phyloP scores from a whole-genome alignment of 2,113 vertebrate species.

The Turnix velox region DNA sequence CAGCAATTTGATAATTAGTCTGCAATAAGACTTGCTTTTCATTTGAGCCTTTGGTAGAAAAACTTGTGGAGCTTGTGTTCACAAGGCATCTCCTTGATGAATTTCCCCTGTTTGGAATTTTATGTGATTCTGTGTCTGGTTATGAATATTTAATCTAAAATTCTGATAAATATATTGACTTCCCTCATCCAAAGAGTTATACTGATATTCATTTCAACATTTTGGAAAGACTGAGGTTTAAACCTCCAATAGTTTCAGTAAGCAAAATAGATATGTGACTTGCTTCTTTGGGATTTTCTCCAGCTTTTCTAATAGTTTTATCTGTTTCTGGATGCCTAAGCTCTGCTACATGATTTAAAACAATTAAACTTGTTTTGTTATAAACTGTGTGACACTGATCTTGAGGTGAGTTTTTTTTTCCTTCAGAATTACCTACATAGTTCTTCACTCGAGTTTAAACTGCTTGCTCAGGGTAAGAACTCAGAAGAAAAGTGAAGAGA shows the following conservation, averaged over 20 bases:
- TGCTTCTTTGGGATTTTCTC: neutral
- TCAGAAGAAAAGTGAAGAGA: neutral
- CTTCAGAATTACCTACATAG: neutral
- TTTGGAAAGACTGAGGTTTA: neutral
- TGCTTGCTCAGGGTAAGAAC: neutral
- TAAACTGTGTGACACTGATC: neutral
- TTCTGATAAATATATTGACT: neutral
- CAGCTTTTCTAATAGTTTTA: neutral
- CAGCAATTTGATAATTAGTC: neutral
- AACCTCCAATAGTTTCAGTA: neutral
- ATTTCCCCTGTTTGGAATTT: neutral
- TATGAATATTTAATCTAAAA: neutral
- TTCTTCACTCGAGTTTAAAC: neutral
- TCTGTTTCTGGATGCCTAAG: neutral
- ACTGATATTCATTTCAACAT: neutral
- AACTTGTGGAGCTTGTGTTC: neutral
- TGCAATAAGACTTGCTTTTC: neutral
- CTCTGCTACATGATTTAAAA: neutral
- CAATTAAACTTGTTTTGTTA: neutral
- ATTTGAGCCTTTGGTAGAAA: neutral
- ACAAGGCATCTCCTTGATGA: neutral
- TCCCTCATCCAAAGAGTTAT: neutral
- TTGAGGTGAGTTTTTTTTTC: neutral
- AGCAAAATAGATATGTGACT: neutral
- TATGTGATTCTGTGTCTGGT: neutral